Conservation (phyloP, 2,113 vertebrate genomes). For the Colistium nudipinnis region DNA sequence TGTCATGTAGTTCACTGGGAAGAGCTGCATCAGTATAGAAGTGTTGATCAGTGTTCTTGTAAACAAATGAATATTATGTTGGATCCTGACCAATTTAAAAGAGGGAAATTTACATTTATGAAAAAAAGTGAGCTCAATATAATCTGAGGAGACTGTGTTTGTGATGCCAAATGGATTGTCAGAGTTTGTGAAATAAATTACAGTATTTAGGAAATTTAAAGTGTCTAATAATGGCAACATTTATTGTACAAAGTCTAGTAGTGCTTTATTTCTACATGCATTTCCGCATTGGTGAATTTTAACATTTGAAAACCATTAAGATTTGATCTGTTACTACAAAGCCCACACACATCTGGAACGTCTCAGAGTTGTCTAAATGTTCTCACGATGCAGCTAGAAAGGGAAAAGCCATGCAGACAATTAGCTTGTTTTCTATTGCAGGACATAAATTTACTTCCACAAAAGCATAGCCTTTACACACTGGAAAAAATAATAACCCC, state of each 20-base stretch:
- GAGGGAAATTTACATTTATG: conserved; percentile 77
- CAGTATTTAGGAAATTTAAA: conserved; percentile 75
- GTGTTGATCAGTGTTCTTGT: conserved; percentile 66
- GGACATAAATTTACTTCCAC: conserved; percentile 56
- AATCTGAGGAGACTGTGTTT: conserved; percentile 71
- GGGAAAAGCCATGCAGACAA: conserved; percentile 36
- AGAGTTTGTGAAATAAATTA: conserved; percentile 78
- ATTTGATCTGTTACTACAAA: conserved; percentile 43
- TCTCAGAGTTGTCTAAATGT: conserved; percentile 56
- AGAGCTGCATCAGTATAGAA: conserved; percentile 65
- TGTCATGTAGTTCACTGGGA: conserved; percentile 73
- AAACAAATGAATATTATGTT: conserved; percentile 58
- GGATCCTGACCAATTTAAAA: conserved; percentile 66
- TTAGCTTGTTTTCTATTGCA: conserved; percentile 70
- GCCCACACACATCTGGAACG: conserved; percentile 65
- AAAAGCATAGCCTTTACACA: conserved; percentile 46
- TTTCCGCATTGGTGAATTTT: conserved; percentile 16
- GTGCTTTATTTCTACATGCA: conserved; percentile 26
- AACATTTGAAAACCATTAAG: conserved; percentile 56
- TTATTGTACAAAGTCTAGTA: conserved; percentile 33
- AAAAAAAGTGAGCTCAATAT: conserved; percentile 71
- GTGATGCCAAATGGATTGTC: conserved; percentile 80
- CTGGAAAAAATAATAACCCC: conserved; percentile 19
- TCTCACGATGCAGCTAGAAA: conserved; percentile 16
- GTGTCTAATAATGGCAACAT: conserved; percentile 46